Evolutionary conservation across 2,797 vertebrate genomes (phyloP).

Genomic region (Liparis tanakae): DNA sequence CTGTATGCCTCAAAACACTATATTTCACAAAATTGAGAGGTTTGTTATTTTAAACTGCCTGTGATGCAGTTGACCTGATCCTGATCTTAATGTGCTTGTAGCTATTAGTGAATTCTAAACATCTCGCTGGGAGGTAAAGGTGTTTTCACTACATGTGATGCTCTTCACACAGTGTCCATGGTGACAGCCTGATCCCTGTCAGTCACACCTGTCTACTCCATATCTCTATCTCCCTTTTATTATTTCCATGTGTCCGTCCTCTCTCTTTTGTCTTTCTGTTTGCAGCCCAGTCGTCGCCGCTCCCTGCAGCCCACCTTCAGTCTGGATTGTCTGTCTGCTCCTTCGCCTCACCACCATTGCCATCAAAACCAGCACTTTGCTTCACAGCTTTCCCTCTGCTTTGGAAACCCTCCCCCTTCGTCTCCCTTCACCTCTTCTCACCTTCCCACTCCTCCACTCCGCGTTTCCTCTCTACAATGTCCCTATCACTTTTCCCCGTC

Average conservation of each 20-base stretch:
- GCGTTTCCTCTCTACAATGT: constrained; percentile 46
- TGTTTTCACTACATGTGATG: background rate
- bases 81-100: background rate
- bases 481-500: constrained; percentile 41
- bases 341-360: constrained; percentile 66
- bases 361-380: constrained; percentile 70
- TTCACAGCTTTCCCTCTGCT: constrained; percentile 78
- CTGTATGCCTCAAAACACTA: constrained; percentile 37
- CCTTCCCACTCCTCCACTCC: constrained; percentile 39
- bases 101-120: background rate
- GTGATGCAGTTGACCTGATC: background rate
- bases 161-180: constrained; percentile 8
- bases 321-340: constrained; percentile 79
- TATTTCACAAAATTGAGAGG: background rate
- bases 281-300: constrained; percentile 78
- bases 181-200: constrained; percentile 24
- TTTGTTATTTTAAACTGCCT: background rate
- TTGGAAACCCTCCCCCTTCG: constrained; percentile 62
- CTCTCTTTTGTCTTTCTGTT: constrained; percentile 68
- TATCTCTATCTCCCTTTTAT: constrained; percentile 29
- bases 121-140: background rate
- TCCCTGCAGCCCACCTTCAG: constrained; percentile 81
- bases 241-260: constrained; percentile 53
- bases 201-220: constrained; percentile 28
- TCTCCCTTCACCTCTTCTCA: constrained; percentile 52